Conservation (phyloP, 1,140 invertebrate genomes). For the Caenorhabditis inopinata region DNA sequence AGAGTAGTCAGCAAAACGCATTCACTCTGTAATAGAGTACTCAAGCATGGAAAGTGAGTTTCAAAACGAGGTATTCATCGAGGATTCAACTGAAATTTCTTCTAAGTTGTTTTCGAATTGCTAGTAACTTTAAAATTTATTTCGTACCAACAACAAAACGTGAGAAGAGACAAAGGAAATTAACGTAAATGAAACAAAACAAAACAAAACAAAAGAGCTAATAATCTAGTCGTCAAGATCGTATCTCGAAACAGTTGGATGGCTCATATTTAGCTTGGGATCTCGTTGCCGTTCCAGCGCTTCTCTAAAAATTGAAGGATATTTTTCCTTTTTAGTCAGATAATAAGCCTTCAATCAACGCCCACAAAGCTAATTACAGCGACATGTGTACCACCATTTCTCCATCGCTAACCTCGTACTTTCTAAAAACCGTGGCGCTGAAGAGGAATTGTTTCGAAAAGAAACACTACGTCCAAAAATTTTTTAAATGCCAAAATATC, state of each 20-base stretch:
- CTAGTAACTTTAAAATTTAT: neutral
- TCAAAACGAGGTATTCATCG: neutral
- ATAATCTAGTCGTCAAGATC: conserved; percentile 39
- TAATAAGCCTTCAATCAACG: too few relatives aligned
- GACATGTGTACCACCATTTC: too few relatives aligned
- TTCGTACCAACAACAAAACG: neutral
- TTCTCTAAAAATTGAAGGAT: neutral
- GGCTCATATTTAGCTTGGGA: neutral
- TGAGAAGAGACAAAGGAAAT: neutral
- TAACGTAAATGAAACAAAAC: neutral
- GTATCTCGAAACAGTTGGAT: conserved; percentile 21
- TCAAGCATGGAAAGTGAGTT: too few relatives aligned
- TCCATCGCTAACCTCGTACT: too few relatives aligned
- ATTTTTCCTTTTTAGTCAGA: too few relatives aligned
- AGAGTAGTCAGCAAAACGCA: conserved; percentile 36
- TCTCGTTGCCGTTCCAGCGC: conserved; percentile 13
- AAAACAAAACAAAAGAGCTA: neutral
- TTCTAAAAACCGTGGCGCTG: too few relatives aligned
- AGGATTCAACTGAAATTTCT: neutral
- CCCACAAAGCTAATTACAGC: too few relatives aligned
- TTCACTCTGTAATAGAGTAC: neutral
- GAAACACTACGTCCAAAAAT: too few relatives aligned
- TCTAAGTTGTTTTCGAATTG: too few relatives aligned
- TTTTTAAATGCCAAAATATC: too few relatives aligned
- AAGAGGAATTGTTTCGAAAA: too few relatives aligned